Conservation (phyloP, 2,113 vertebrate species). For the Lethenteron camtschaticum region DNA sequence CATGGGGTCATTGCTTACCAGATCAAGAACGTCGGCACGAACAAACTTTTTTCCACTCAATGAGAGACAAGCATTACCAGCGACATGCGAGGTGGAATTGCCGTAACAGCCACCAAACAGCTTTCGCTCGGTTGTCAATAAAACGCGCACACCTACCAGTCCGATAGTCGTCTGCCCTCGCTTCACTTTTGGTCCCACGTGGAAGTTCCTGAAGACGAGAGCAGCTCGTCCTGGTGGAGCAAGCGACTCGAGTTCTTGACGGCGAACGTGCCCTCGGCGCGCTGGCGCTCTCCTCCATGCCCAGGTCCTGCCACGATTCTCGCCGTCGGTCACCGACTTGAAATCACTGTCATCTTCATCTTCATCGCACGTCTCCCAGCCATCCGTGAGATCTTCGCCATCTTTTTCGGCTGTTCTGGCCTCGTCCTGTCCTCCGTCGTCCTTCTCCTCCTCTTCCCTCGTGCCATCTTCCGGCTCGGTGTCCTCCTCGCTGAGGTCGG, state of each 20-base stretch:
- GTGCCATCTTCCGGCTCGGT: too few relatives aligned
- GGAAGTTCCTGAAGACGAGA: constrained; percentile 42
- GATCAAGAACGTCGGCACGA: too few relatives aligned
- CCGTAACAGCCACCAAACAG: too few relatives aligned
- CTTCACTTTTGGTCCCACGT: constrained; percentile 33
- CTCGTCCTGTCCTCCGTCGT: constrained; percentile 23
- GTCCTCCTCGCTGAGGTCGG: too few relatives aligned
- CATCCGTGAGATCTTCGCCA: constrained; percentile 31
- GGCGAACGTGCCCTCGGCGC: too few relatives aligned
- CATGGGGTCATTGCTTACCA: too few relatives aligned
- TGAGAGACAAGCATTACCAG: too few relatives aligned
- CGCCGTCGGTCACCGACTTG: too few relatives aligned
- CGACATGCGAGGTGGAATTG: too few relatives aligned
- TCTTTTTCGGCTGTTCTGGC: constrained; percentile 13
- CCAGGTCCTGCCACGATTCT: constrained; percentile 8
- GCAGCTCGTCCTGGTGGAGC: constrained; percentile 47
- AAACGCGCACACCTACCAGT: constrained; percentile 34
- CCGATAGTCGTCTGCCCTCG: constrained; percentile 64
- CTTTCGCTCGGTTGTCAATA: too few relatives aligned
- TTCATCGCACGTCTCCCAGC: constrained; percentile 71
- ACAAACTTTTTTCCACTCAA: too few relatives aligned
- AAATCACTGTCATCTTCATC: constrained; percentile 16
- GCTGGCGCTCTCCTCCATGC: constrained; percentile 6
- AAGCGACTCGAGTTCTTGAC: constrained; percentile 46
- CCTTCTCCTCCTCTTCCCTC: constrained; percentile 13